These are phyloP conservation scores for Craniophora ligustri DNA, from an alignment of 2,888 invertebrate genomes.

Conservation along the genomic window DNA sequence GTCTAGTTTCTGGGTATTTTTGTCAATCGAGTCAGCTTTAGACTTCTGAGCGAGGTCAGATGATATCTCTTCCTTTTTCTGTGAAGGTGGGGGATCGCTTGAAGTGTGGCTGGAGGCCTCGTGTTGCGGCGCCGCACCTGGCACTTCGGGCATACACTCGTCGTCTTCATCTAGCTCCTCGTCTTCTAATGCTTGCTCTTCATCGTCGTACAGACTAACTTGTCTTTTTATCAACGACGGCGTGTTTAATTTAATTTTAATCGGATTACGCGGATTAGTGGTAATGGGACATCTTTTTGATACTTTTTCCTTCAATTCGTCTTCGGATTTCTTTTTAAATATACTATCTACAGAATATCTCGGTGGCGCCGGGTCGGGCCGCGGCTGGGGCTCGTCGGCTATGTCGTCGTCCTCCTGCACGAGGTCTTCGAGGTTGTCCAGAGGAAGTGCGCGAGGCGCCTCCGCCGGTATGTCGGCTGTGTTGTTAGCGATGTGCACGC, in stretches of 20 bases:
- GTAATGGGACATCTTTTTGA: conserved; percentile 79
- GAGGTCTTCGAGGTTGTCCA: conserved; percentile 44
- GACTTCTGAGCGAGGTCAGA: neutral
- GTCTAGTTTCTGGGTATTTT: neutral
- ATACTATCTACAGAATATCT: conserved; percentile 16
- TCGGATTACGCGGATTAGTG: conserved; percentile 77
- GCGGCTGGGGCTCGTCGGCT: conserved; percentile 5
- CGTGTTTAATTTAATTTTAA: conserved; percentile 79
- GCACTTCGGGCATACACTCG: conserved; percentile 49
- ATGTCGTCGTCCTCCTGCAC: conserved; percentile 50
- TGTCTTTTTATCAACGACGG: conserved; percentile 86
- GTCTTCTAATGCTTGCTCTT: conserved; percentile 52
- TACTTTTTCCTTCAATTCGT: conserved; percentile 76
- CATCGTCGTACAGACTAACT: conserved; percentile 87
- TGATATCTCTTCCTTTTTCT: neutral
- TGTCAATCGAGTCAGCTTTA: neutral
- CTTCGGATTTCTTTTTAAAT: conserved; percentile 63
- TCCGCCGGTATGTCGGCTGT: conserved; percentile 43
- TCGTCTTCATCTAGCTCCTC: conserved; percentile 32
- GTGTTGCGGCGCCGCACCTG: neutral
- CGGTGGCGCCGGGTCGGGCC: neutral
- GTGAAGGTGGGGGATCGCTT: neutral
- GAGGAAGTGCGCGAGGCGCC: conserved; percentile 39
- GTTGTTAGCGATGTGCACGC: conserved; percentile 91
- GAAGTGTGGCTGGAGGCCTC: neutral